phyloP scores from a whole-genome alignment of 2,888 invertebrate genomes.

The Xestia xanthographa region DNA sequence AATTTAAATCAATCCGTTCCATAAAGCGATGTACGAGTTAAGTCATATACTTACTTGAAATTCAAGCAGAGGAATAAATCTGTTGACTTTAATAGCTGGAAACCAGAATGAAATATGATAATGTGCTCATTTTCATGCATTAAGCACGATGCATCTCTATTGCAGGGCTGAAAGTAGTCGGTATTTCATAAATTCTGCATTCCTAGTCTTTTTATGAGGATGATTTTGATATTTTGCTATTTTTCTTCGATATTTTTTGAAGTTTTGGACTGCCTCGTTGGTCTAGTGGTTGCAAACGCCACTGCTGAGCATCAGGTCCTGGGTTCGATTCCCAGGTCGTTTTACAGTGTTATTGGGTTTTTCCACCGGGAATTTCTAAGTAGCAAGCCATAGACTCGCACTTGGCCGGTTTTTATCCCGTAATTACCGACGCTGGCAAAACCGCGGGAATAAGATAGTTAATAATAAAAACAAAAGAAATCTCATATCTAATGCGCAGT shows the following conservation, averaged over 20 bases:
- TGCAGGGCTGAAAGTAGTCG: neutral
- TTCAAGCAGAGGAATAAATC: slow-evolving; percentile 40
- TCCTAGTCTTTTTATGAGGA: neutral
- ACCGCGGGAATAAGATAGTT: too few species aligned
- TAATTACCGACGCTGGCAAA: too few species aligned
- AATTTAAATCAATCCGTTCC: slow-evolving; percentile 56
- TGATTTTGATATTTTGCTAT: neutral
- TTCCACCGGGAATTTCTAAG: too few species aligned
- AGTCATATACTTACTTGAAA: slow-evolving; percentile 26
- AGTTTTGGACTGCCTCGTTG: too few species aligned
- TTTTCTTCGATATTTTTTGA: neutral
- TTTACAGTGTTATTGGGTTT: too few species aligned
- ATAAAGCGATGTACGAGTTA: slow-evolving; percentile 15
- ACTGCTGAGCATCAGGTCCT: too few species aligned
- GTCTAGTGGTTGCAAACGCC: too few species aligned
- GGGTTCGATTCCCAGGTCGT: too few species aligned
- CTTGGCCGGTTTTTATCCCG: too few species aligned
- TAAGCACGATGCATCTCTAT: slow-evolving; percentile 35
- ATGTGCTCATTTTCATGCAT: slow-evolving; percentile 41
- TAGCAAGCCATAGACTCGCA: too few species aligned
- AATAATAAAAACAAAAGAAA: slow-evolving; percentile 14
- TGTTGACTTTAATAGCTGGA: slow-evolving; percentile 34
- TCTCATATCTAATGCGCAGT: slow-evolving; percentile 6
- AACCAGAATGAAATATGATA: slow-evolving; percentile 32
- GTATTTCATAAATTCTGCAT: slow-evolving; percentile 1